Evolutionary conservation across 2,888 invertebrate species (phyloP).

Genomic region (Serripes groenlandicus): DNA sequence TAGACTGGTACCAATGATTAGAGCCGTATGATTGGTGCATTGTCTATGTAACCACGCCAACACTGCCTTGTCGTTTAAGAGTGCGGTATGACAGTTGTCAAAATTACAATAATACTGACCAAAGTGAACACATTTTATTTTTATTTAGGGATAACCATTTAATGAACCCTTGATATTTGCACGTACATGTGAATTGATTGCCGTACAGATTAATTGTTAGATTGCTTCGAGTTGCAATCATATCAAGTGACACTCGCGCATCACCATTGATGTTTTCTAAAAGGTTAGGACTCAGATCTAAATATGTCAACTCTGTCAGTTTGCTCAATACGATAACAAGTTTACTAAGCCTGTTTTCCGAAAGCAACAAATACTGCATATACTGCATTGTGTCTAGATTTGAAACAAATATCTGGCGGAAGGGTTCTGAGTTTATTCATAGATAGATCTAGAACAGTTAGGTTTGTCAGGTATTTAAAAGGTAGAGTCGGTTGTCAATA

Average conservation of each 20-base stretch:
- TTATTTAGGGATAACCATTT: background rate
- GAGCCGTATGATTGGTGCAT: background rate
- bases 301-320: background rate
- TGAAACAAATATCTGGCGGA: background rate
- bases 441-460: constrained; percentile 3
- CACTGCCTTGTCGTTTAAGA: no score
- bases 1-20: background rate
- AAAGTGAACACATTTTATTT: background rate
- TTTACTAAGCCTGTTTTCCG: background rate
- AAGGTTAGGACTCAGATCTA: background rate
- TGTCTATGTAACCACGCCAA: no score
- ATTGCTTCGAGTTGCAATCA: background rate
- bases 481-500: background rate
- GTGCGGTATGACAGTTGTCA: background rate
- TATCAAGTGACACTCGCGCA: background rate
- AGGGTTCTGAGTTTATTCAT: constrained; percentile 8
- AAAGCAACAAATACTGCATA: background rate
- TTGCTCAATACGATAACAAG: background rate
- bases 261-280: background rate
- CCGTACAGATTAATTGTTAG: background rate
- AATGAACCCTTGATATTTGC: background rate
- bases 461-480: background rate
- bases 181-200: background rate
- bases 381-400: background rate
- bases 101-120: background rate